These are phyloP conservation scores for Tamandua tetradactyla DNA, from an alignment of 2,797 vertebrate genomes.

Conservation along the genomic window DNA sequence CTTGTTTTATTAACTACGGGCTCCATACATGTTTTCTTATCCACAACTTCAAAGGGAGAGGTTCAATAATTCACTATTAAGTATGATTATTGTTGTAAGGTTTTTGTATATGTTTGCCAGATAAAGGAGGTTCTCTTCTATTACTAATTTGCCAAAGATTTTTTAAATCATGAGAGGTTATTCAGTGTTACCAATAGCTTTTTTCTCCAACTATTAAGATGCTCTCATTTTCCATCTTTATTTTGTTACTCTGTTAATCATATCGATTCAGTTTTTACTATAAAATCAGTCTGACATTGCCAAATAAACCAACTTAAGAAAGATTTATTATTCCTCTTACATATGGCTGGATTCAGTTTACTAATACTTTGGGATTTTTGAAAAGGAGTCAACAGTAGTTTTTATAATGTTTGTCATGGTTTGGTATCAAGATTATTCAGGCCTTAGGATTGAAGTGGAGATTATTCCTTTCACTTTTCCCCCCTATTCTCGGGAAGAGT, in stretches of 20 bases:
- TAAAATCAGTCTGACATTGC: background rate
- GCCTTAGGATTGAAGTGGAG: background rate
- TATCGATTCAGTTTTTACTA: background rate
- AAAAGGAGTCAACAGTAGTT: background rate
- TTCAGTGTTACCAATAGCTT: background rate
- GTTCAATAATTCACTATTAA: background rate
- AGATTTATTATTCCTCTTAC: background rate
- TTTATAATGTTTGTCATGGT: background rate
- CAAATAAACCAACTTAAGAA: background rate
- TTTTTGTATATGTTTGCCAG: background rate
- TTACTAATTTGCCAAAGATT: background rate
- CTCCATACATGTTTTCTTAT: background rate
- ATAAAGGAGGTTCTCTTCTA: background rate
- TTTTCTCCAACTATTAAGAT: background rate
- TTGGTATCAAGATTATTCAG: background rate
- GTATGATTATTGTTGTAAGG: too few species aligned
- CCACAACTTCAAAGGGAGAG: background rate
- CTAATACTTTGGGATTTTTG: background rate
- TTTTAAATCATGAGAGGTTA: slow-evolving; percentile 1
- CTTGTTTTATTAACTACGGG: background rate
- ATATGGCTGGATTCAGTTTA: background rate
- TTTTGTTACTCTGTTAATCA: background rate
- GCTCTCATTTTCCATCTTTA: background rate
- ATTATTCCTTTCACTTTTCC: background rate
- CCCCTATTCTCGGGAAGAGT: background rate